Evolutionary conservation across 2,797 vertebrate species (phyloP), one percentile per base, ranked within the genome.

Genomic region (Eospalax fontanierii): DNA sequence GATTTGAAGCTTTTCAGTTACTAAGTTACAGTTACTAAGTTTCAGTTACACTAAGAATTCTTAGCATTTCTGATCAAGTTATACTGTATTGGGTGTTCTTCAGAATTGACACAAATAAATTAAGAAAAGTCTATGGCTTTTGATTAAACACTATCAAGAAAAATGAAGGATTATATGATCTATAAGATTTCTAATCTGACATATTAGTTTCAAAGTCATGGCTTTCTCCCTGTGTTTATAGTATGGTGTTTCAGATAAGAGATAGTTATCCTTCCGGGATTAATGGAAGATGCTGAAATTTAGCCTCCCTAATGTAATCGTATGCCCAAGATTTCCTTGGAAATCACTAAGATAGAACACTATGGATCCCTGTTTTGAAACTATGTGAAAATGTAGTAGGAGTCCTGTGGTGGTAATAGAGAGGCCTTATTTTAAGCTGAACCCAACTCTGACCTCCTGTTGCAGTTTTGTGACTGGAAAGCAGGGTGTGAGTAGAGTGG

Each of bases 31-130:
- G n/a, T n/a, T n/a, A n/a, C n/a, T n/a, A n/a, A n/a, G n/a, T 84
- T 87, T 4, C 70, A 63, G 61, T 95, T 95, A 57, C 80, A 68
- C 9, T 92, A 89, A 92, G 26, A 75, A 82, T 92, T 85, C 85
- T 40, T 81, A 86, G 1, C 59, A 1, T 61, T 94, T 59, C 59
- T 26, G 43, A 38, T 80, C 71, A 73, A 38, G 30, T 65, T 54
- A 73, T 43, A 12, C 22, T 78, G 19, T 74, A 70, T 93, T 78
- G 94, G 35, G 78, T 70, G n/a, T 14, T 78, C 46, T 89, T 71
- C 46, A 91, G 57, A 85, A 65, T 33, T 71, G 16, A 59, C 40
- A 59, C 4, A 19, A 89, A 15, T 40, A 91, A 73, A 59, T 28
- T 82, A 12, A 92, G 57, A 22, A 81, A 40, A 92, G 2, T 80